These are phyloP conservation scores for Acronicta alni DNA, from an alignment of 2,888 invertebrate species.

Conservation along the genomic window DNA sequence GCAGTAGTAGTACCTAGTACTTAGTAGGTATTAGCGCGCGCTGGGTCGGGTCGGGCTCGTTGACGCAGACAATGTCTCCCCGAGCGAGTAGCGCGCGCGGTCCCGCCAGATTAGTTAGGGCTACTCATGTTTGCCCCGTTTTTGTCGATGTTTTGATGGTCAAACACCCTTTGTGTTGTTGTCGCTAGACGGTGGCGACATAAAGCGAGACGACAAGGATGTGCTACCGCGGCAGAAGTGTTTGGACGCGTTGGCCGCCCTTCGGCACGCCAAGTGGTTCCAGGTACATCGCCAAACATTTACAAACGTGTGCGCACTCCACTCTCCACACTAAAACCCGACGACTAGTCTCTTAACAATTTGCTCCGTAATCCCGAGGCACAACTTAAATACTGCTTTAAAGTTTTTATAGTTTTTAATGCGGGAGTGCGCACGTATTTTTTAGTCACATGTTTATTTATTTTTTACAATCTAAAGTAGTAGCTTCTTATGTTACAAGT, in stretches of 20 bases:
- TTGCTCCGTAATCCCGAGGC: slow-evolving; percentile 35
- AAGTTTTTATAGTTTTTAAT: slow-evolving; percentile 32
- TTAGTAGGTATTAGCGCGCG: slow-evolving; percentile 1
- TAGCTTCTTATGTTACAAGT: slow-evolving; percentile 41
- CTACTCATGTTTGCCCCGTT: slow-evolving; percentile 85
- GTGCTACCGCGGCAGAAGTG: slow-evolving; percentile 99
- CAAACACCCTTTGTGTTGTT: slow-evolving; percentile 93
- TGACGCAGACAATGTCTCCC: slow-evolving; percentile 1
- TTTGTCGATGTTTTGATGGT: slow-evolving; percentile 90
- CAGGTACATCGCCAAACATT: slow-evolving; percentile 93
- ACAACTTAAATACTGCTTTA: slow-evolving; percentile 17
- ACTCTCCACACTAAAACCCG: slow-evolving; percentile 13
- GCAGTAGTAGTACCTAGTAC: no score
- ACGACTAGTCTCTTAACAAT: slow-evolving; percentile 4
- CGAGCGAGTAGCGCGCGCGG: slow-evolving; percentile 14
- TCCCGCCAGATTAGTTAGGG: slow-evolving; percentile 43
- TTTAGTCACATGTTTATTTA: slow-evolving; percentile 88
- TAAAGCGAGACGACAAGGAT: slow-evolving; percentile 95
- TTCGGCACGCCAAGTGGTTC: slow-evolving; percentile 99
- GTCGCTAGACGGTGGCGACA: slow-evolving; percentile 90
- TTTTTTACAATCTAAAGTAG: slow-evolving; percentile 56
- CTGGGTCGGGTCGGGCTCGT: slow-evolving; percentile 16
- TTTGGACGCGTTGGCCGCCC: slow-evolving; percentile 99
- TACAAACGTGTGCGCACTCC: slow-evolving; percentile 80
- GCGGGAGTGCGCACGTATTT: slow-evolving; percentile 84